These are phyloP conservation scores for Eristalis tenax DNA, from an alignment of 2,888 invertebrate genomes.

Conservation along the genomic window DNA sequence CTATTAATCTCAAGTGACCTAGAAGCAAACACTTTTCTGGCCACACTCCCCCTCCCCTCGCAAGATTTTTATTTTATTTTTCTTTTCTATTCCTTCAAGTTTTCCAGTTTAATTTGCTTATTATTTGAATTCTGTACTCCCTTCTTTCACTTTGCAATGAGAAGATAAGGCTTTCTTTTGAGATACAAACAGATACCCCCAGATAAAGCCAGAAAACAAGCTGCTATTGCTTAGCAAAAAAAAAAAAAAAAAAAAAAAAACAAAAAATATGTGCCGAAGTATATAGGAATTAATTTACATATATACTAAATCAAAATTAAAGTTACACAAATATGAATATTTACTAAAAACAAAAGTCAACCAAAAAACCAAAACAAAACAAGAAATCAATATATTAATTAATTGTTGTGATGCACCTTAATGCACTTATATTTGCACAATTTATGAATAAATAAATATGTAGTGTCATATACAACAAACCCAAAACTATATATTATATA, in stretches of 20 bases:
- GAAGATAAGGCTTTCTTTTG: constrained; percentile 44
- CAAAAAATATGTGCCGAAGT: constrained; percentile 55
- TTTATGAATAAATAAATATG: constrained; percentile 55
- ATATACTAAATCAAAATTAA: constrained; percentile 40
- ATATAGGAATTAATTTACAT: constrained; percentile 20
- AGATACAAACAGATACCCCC: constrained; percentile 10
- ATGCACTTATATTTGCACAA: constrained; percentile 71
- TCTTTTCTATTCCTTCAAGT: neutral
- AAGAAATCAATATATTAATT: constrained; percentile 21
- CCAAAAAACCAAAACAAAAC: neutral
- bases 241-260: constrained; percentile 14
- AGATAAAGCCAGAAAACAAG: constrained; percentile 8
- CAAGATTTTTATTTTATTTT: neutral
- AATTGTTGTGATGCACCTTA: constrained; percentile 71
- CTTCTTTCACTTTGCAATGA: constrained; percentile 47
- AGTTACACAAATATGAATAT: constrained; percentile 32
- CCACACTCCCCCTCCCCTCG: neutral
- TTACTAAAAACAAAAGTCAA: constrained; percentile 10
- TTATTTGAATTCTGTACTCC: neutral
- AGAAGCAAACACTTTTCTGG: constrained; percentile 2
- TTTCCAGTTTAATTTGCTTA: constrained; percentile 1
- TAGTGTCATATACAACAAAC: constrained; percentile 61
- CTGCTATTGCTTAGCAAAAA: constrained; percentile 37
- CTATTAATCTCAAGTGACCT: neutral
- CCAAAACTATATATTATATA: constrained; percentile 29